Evolutionary conservation across 1,140 invertebrate species (phyloP).

Genomic region (Nymphalis io): DNA sequence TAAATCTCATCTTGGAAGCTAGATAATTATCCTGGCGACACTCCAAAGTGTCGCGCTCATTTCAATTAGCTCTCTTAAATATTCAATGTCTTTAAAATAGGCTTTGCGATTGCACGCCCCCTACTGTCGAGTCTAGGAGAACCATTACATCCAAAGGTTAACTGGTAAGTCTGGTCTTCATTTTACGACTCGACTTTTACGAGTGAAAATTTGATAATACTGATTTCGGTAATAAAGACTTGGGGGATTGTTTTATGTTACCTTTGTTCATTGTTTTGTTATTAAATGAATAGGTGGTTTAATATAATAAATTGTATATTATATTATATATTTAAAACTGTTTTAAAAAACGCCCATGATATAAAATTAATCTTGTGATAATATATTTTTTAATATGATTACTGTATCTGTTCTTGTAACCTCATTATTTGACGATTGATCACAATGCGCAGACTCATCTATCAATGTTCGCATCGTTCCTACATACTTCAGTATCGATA

Average conservation of each 20-base stretch:
- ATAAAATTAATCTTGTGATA: no score
- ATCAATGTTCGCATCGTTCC: slow-evolving; percentile 6
- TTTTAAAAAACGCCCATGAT: no score
- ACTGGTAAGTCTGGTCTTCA: slow-evolving; percentile 67
- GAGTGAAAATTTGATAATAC: slow-evolving; percentile 45
- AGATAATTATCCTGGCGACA: slow-evolving; percentile 78
- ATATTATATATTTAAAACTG: not conserved
- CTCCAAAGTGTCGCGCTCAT: slow-evolving; percentile 78
- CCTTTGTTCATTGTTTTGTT: slow-evolving; percentile 2
- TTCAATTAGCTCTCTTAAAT: slow-evolving; percentile 80
- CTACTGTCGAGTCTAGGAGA: slow-evolving; percentile 57
- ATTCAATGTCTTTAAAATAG: slow-evolving; percentile 81
- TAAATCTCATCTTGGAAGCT: slow-evolving; percentile 77
- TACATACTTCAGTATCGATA: slow-evolving; percentile 39
- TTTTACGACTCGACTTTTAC: slow-evolving; percentile 63
- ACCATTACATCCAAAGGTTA: slow-evolving; percentile 70
- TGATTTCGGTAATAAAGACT: slow-evolving; percentile 45
- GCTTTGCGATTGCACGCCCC: slow-evolving; percentile 64
- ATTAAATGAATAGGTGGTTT: not conserved
- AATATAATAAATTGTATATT: not conserved
- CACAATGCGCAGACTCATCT: slow-evolving; percentile 41
- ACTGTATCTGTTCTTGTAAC: not conserved
- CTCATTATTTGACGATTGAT: slow-evolving; percentile 6
- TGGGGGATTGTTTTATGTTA: slow-evolving; percentile 26
- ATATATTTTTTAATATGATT: not conserved